Conservation (phyloP, 2,888 invertebrate species). For the Drosophila tripunctata region DNA sequence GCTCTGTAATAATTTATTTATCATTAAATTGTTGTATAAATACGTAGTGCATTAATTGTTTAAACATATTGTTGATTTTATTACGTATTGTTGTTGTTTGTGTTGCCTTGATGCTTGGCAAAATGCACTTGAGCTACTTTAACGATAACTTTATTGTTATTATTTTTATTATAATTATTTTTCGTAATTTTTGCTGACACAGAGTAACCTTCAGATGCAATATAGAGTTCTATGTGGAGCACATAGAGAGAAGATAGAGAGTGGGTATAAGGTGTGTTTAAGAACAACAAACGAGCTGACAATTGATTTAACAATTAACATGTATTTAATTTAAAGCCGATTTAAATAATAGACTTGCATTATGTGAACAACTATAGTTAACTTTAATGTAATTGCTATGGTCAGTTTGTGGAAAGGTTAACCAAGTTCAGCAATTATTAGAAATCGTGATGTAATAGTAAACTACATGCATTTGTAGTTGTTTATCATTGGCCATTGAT, state of each 20-base stretch:
- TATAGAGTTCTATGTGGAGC: conserved; percentile 5
- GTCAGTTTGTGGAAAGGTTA: neutral
- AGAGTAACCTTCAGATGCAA: conserved; percentile 23
- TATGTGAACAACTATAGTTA: neutral
- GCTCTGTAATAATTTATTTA: conserved; percentile 12
- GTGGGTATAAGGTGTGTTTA: neutral
- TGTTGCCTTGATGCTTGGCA: conserved; percentile 28
- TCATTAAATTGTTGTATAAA: conserved; percentile 5
- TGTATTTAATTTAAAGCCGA: neutral
- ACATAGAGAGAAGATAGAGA: neutral
- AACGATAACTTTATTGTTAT: neutral
- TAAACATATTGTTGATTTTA: conserved; percentile 1
- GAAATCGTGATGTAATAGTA: neutral
- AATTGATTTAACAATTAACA: neutral
- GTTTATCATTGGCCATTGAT: conserved; percentile 16
- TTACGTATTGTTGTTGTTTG: neutral
- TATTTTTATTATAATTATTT: neutral
- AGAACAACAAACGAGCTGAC: neutral
- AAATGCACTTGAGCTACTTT: conserved; percentile 27
- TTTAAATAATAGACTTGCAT: neutral
- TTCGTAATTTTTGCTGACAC: conserved; percentile 18
- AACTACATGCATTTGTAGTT: neutral
- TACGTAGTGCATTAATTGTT: conserved; percentile 12
- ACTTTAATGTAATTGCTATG: neutral
- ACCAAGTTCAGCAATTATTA: neutral